Conservation (phyloP, 2,113 vertebrate species). For the Bettongia penicillata region DNA sequence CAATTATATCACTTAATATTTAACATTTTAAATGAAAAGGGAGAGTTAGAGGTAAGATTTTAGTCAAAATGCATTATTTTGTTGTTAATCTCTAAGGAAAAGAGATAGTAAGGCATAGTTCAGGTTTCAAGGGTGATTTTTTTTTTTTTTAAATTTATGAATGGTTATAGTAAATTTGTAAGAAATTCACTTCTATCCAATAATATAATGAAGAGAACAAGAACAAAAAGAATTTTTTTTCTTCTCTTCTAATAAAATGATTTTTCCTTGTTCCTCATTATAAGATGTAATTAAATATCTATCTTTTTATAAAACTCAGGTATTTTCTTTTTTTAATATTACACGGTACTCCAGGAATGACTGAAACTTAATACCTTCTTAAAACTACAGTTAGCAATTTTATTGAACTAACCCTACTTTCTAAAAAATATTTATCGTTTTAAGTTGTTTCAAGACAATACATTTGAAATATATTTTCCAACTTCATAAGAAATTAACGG, state of each 20-base stretch:
- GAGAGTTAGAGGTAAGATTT: not conserved
- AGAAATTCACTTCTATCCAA: not conserved
- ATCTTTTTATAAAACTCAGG: slow-evolving; percentile 62
- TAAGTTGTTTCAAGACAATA: too few relatives aligned
- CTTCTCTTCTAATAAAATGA: slow-evolving; percentile 49
- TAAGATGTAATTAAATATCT: slow-evolving; percentile 23
- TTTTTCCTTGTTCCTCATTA: slow-evolving; percentile 61
- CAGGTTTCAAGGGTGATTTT: not conserved
- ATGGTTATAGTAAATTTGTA: not conserved
- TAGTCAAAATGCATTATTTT: not conserved
- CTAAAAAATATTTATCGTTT: too few relatives aligned
- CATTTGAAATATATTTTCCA: too few relatives aligned
- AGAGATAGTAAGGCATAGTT: not conserved
- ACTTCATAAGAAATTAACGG: too few relatives aligned
- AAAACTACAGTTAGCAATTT: too few relatives aligned
- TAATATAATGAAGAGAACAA: too few relatives aligned
- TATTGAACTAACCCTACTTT: too few relatives aligned
- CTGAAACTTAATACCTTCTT: too few relatives aligned
- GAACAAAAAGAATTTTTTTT: too few relatives aligned
- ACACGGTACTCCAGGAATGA: too few relatives aligned
- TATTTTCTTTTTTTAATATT: not conserved
- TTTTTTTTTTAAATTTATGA: not conserved
- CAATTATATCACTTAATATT: slow-evolving; percentile 43
- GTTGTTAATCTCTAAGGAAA: not conserved
- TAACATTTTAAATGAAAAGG: slow-evolving; percentile 60